Evolutionary conservation across 2,797 vertebrate genomes (phyloP).

Genomic region (Tangara arthus): DNA sequence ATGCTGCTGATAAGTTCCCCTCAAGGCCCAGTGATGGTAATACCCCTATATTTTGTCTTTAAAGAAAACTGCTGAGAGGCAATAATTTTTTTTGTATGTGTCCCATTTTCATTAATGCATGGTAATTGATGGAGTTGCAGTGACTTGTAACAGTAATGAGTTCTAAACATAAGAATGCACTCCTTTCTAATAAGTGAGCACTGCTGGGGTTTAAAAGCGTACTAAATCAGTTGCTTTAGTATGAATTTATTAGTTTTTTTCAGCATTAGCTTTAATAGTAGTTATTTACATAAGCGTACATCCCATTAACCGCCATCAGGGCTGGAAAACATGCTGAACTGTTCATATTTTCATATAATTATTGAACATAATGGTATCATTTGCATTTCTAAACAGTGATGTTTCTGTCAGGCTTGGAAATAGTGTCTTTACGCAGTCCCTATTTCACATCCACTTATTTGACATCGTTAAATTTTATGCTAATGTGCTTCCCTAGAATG

Average conservation of each 20-base stretch:
- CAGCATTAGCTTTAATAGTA: constrained; percentile 87
- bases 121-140: constrained; percentile 84
- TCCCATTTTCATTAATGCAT: constrained; percentile 83
- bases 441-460: constrained; percentile 85
- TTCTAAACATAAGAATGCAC: constrained; percentile 84
- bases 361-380: constrained; percentile 87
- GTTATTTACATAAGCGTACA: constrained; percentile 87
- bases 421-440: constrained; percentile 81
- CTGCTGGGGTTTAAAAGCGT: constrained; percentile 84
- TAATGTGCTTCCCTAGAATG: constrained; percentile 82
- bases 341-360: constrained; percentile 88
- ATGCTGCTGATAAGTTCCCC: constrained; percentile 71
- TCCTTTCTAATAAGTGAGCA: constrained; percentile 85
- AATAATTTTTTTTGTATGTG: constrained; percentile 80
- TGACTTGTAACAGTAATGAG: constrained; percentile 84
- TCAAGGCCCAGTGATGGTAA: constrained; percentile 74
- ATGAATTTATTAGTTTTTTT: constrained; percentile 86
- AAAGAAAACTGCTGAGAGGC: constrained; percentile 82
- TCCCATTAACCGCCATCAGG: constrained; percentile 85
- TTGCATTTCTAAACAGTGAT: constrained; percentile 86
- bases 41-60: constrained; percentile 80
- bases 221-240: constrained; percentile 86
- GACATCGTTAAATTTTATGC: constrained; percentile 86
- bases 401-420: constrained; percentile 84
- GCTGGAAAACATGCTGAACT: constrained; percentile 87